phyloP scores from a whole-genome alignment of 2,113 vertebrate species.

The Jaculus jaculus region DNA sequence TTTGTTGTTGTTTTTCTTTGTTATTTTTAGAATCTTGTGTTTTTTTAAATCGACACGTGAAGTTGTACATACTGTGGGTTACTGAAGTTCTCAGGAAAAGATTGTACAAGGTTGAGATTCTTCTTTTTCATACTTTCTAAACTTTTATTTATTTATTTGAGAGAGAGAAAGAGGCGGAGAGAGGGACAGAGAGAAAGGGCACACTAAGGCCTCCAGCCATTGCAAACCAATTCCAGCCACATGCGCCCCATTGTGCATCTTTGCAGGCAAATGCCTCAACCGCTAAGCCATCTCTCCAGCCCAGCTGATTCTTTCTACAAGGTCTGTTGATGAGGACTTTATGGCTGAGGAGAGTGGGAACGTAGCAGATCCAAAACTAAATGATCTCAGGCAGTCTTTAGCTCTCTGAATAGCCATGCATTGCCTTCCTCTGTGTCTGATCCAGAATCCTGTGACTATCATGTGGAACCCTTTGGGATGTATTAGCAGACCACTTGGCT shows the following conservation, averaged over 20 bases:
- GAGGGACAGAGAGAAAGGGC: too few relatives aligned
- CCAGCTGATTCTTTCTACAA: background rate
- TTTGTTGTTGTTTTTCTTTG: background rate
- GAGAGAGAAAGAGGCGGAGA: too few relatives aligned
- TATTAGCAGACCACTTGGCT: background rate
- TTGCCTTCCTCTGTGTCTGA: background rate
- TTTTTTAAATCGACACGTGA: background rate
- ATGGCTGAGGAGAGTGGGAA: background rate
- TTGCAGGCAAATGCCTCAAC: too few relatives aligned
- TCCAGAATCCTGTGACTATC: background rate
- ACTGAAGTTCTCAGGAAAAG: background rate
- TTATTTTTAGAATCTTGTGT: background rate
- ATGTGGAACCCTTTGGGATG: background rate
- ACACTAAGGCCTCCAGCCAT: too few relatives aligned
- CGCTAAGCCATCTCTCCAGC: too few relatives aligned
- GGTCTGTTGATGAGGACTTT: background rate
- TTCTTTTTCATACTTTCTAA: too few relatives aligned
- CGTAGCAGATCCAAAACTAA: background rate
- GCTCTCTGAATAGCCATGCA: too few relatives aligned
- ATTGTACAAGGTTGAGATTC: too few relatives aligned
- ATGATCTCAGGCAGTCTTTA: background rate
- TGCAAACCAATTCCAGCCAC: too few relatives aligned
- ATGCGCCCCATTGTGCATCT: too few relatives aligned
- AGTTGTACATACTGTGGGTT: background rate
- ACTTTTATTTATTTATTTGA: too few relatives aligned